A percentile compares a stretch with the other conserved stretches of the same genome.
These are phyloP conservation scores for Theretra japonica DNA, from an alignment of 2,888 invertebrate genomes.

Conservation along the genomic window DNA sequence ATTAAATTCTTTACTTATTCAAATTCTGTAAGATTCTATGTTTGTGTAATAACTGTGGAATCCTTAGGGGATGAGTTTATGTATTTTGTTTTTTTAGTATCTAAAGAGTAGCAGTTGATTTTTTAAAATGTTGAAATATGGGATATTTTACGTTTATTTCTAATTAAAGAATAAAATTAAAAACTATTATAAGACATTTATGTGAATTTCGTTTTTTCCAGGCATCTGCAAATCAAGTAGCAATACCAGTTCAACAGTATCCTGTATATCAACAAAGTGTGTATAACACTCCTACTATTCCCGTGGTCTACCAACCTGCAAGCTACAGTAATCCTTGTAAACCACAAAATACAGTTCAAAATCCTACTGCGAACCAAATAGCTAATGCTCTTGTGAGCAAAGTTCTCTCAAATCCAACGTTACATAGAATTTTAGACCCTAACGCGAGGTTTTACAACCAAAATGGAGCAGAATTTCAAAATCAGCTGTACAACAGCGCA, in stretches of 20 bases:
- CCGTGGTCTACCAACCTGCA: constrained; percentile 32
- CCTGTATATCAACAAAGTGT: constrained; percentile 42
- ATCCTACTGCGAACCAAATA: constrained; percentile 43
- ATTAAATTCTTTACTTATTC: too few relatives aligned
- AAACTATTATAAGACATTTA: too few relatives aligned
- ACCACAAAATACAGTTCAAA: constrained; percentile 45
- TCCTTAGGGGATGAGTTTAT: too few relatives aligned
- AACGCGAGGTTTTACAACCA: constrained; percentile 46
- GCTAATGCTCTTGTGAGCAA: constrained; percentile 53
- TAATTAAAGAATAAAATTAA: neutral
- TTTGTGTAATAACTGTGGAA: too few relatives aligned
- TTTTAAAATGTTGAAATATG: neutral
- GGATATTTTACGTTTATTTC: neutral
- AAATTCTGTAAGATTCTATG: too few relatives aligned
- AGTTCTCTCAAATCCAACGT: constrained; percentile 48
- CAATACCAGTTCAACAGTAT: constrained; percentile 46
- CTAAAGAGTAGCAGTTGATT: too few relatives aligned
- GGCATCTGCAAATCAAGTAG: constrained; percentile 56
- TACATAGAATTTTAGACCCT: constrained; percentile 51
- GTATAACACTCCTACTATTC: constrained; percentile 35
- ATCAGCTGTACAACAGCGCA: constrained; percentile 35
- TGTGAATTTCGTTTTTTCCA: constrained; percentile 47
- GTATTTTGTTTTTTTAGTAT: too few relatives aligned
- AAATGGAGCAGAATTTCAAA: constrained; percentile 46
- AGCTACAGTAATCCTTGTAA: constrained; percentile 48